Evolutionary conservation across 2,888 invertebrate species (phyloP), one percentile per base, ranked within the genome.

Genomic region (Aplocera efformata): DNA sequence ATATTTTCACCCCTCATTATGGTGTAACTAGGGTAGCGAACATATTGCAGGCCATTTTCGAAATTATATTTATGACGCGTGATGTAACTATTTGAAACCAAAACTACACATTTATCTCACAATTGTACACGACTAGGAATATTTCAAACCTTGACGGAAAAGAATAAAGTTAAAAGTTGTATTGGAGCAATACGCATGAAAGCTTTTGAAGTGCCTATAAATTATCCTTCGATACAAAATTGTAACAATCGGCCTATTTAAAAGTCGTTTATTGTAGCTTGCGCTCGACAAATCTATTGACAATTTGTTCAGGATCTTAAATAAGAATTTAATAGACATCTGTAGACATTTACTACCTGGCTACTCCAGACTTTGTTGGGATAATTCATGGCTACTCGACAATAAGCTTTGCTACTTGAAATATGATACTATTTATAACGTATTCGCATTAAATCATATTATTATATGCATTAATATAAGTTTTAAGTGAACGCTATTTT

Each of bases 11-110:
- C 77, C 81, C 76, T 68, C 63, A 37, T 60, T 59, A 74, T 72
- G 67, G 74, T 77, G 76, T 82, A 80, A 80, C 72, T 79, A 75
- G 78, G 81, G 79, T 80, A 62, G 67, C 69, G 60, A 58, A 54
- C 56, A 52, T 72, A 64, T 75, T 73, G 72, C 76, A 68, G 67
- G 60, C 61, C 74, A 78, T 66, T 69, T 69, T 60, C 50, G 58
- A 62, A 85, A 84, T 84, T 84, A 79, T 76, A 86, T 86, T 86
- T 86, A 86, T 84, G 84, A 67, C 60, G 72, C 85, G 77, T 85
- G 76, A 77, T 73, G 63, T 63, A 63, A 59, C 64, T 50, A 63
- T 67, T 75, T 60, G 51, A 57, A 67, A 67, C 62, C 58, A 63
- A 64, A 69, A 65, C 44, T 62, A 67, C 52, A 56, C 51, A 55